Evolutionary conservation across 2,888 invertebrate species (phyloP), one percentile per base, ranked within the genome.

Genomic region (Halictus quadricinctus): DNA sequence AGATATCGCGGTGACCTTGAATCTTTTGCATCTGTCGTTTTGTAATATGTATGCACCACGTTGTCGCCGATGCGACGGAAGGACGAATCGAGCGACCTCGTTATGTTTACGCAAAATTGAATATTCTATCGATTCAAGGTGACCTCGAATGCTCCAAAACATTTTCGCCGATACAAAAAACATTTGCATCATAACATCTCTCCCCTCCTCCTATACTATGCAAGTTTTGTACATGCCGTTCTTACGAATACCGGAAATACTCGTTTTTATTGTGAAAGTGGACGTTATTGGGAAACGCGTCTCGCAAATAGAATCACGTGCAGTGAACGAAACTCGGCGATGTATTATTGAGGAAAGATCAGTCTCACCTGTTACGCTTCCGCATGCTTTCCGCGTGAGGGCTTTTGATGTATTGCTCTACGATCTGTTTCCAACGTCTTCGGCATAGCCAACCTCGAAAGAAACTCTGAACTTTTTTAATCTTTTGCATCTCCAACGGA

Each of bases 341-440:
- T 29, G 0, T 64, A 29, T 15, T 25, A 15, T 64, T 15, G 29
- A 15, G 15, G 29, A 64, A 64, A 64, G 21, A 10, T 36, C 64
- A 50, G 2, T 25, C 60, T 50, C 69, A 97, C 97, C 97, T 97
- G 95, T 98, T 98, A 82, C 98, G 95, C 94, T 98, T 98, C 80
- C 98, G 95, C 98, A 98, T 98, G 93, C 97, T 98, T 94, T 98
- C 98, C 0, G 98, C 98, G 93, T 98, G 98, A 0, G 98, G 98
- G 85, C 98, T 98, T 94, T 98, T 98, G 93, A 98, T 98, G 94
- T 98, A 98, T 94, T 98, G 97, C 91, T 98, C 98, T 29, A 98
- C 98, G 81, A 98, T 98, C 94, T 98, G 98, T 94, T 98, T 98
- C 98, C 98, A 98, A 69, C 98, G 95, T 13, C 98, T 95, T 18